Evolutionary conservation across 2,113 vertebrate species (phyloP).

Genomic region (Astatotilapia flaviijosephi): DNA sequence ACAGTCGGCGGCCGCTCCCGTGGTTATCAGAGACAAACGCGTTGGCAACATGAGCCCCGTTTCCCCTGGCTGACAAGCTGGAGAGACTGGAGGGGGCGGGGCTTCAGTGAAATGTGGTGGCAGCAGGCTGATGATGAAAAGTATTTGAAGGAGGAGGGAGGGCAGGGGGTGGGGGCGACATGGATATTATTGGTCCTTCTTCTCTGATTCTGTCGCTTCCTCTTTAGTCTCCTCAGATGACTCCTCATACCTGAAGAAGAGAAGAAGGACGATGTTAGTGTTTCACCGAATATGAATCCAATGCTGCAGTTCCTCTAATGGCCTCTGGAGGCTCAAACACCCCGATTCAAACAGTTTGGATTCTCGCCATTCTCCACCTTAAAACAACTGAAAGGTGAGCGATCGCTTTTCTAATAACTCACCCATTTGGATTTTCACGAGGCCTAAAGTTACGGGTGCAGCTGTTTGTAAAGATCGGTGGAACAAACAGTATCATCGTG

Average conservation of each 20-base stretch:
- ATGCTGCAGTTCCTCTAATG: neutral
- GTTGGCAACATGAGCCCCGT: neutral
- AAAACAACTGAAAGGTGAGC: neutral
- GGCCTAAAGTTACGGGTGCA: neutral
- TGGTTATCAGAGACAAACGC: constrained; percentile 3
- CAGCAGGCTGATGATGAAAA: constrained; percentile 4
- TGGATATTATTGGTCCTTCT: constrained; percentile 67
- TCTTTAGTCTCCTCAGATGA: constrained; percentile 54
- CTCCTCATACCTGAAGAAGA: constrained; percentile 69
- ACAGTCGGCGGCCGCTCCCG: neutral
- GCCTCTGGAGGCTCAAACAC: neutral
- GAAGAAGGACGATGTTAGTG: neutral
- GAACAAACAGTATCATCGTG: neutral
- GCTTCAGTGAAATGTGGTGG: constrained; percentile 39
- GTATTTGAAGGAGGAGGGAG: neutral
- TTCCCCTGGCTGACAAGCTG: neutral
- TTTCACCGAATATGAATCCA: fast-evolving
- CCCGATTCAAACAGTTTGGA: neutral
- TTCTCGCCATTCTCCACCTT: neutral
- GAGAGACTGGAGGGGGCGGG: neutral
- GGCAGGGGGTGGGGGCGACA: neutral
- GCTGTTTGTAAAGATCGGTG: neutral
- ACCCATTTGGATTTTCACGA: neutral
- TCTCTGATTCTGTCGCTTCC: constrained; percentile 55
- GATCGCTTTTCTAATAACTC: neutral